Evolutionary conservation across 2,113 vertebrate species (phyloP).

Genomic region (Clarias batrachus): DNA sequence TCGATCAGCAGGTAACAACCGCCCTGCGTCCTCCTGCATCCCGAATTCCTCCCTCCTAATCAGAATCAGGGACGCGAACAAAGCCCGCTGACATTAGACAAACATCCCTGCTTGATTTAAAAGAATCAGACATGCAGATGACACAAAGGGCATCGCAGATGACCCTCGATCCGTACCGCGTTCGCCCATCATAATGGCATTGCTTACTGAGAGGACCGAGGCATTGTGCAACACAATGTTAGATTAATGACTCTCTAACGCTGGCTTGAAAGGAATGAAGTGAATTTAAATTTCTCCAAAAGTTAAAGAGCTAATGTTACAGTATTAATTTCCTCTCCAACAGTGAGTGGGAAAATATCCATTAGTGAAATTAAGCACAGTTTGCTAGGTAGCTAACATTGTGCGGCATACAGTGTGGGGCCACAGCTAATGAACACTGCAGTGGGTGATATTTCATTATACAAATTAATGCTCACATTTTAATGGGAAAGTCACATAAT

Average conservation of each 20-base stretch:
- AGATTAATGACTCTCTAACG: constrained; percentile 93
- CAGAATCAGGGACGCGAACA: constrained; percentile 57
- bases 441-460: constrained; percentile 99
- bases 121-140: constrained; percentile 64
- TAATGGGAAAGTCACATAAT: constrained; percentile 99
- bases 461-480: constrained; percentile 99
- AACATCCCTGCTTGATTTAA: constrained; percentile 62
- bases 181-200: constrained; percentile 69
- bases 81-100: constrained; percentile 66
- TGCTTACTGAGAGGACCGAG: constrained; percentile 68
- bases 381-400: constrained; percentile 99
- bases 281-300: constrained; percentile 99
- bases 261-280: constrained; percentile 96
- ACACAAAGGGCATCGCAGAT: constrained; percentile 51
- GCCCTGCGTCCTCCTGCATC: neutral
- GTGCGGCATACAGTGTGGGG: constrained; percentile 96
- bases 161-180: constrained; percentile 53
- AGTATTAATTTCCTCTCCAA: constrained; percentile 99
- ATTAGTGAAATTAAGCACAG: constrained; percentile 99
- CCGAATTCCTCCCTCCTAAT: constrained; percentile 33
- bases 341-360: constrained; percentile 99
- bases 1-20: constrained; percentile 29
- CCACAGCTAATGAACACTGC: constrained; percentile 99
- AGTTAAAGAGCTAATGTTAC: constrained; percentile 99
- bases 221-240: constrained; percentile 70